phyloP scores from a whole-genome alignment of 1,140 invertebrate species.

The Rhopalosiphum padi region DNA sequence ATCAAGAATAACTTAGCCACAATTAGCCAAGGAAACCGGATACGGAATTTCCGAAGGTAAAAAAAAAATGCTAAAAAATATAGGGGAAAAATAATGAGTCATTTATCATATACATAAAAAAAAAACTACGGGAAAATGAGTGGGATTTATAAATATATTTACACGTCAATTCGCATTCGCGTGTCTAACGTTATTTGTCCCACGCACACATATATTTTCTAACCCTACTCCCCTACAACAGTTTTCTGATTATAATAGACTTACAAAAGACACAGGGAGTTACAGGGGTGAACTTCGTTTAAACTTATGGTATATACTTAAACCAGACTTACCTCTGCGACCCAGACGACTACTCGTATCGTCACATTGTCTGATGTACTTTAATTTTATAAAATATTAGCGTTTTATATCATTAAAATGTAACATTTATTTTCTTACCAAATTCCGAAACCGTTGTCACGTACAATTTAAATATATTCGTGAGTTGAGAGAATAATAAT shows the following conservation, averaged over 20 bases:
- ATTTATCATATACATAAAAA: conserved; percentile 44
- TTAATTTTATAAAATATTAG: background rate
- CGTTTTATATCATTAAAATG: background rate
- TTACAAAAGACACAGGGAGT: background rate
- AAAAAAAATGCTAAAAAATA: conserved; percentile 29
- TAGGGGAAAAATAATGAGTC: conserved; percentile 31
- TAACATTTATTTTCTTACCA: background rate
- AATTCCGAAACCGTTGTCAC: background rate
- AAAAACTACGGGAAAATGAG: conserved; percentile 1
- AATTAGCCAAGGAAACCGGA: conserved; percentile 46
- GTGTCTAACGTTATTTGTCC: conserved; percentile 29
- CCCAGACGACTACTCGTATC: background rate
- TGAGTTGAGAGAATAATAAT: background rate
- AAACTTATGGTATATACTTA: background rate
- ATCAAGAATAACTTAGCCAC: background rate
- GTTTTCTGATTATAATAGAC: conserved; percentile 1
- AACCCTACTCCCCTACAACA: background rate
- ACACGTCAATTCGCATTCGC: conserved; percentile 35
- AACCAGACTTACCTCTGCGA: background rate
- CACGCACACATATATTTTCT: background rate
- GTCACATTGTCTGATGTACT: background rate
- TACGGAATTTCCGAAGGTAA: conserved; percentile 14
- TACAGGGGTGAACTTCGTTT: background rate
- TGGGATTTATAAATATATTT: conserved; percentile 43
- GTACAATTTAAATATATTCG: background rate